Base-by-base conservation (phyloP, 1,140 invertebrate species). In the Onthophagus taurus region DNA sequence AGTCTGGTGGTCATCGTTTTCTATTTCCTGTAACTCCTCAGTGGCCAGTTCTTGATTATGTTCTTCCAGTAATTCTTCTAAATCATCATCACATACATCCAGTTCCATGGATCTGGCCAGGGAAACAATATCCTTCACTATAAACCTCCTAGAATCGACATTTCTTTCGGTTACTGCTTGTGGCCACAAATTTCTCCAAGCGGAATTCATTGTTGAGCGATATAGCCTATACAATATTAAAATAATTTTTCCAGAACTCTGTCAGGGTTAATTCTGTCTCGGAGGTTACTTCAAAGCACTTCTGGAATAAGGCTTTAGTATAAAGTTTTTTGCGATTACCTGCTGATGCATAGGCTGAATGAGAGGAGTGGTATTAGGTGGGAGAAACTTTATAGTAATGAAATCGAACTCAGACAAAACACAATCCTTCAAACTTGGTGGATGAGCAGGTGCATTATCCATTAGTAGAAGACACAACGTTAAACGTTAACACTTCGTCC, bases 21-120 rank as follows among this genome's bases (percentile, higher is more conserved):
- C 16, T n/a, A 43, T 11, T 44, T 45, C 38, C 29, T 29, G 20
- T 24, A 45, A 9, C 26, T 47, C 23, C 19, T 47, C 45, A 31
- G 26, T 45, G 38, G 38, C n/a, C n/a, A n/a, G n/a, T n/a, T n/a
- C n/a, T 47, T 26, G 7, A 26, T 26, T 26, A n/a, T 26, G 24
- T 34, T 34, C 31, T 13, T 34, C 31, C 31, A 34, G 6, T 34
- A 34, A 34, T 34, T 34, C 31, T 34, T 34, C 31, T 14, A 34
- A n/a, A n/a, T n/a, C 8, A 34, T 34, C 31, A 34, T 34, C 31
- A 34, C 31, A 11, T 34, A 34, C 31, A 34, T 14, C 31, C 31
- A 34, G 31, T 14, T 34, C 31, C 6, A 34, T 34, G 14, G 31
- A 34, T 34, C 14, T 34, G 31, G 14, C 14, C 13, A 34, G 31